Percentiles rank a stretch among this genome's conserved stretches.
phyloP scores from a whole-genome alignment of 2,888 invertebrate genomes.

The Notodonta dromedarius region DNA sequence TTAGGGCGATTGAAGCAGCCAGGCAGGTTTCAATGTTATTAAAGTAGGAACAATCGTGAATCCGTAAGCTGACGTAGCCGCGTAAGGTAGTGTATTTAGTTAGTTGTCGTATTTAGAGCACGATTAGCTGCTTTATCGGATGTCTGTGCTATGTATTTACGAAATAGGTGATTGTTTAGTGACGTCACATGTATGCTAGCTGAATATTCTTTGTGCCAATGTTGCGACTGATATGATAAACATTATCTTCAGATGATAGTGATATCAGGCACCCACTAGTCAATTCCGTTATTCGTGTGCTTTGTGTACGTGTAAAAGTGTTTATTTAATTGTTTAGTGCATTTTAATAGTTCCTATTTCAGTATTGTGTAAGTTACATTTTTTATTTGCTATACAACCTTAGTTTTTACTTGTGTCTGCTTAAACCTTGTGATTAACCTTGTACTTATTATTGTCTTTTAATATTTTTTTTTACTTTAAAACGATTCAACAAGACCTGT shows the following conservation, averaged over 20 bases:
- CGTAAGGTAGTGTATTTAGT: slow-evolving; percentile 34
- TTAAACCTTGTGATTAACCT: slow-evolving; percentile 32
- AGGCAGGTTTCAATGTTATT: slow-evolving; percentile 15
- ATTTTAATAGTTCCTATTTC: slow-evolving; percentile 24
- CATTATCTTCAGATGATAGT: slow-evolving; percentile 67
- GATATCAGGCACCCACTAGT: slow-evolving; percentile 54
- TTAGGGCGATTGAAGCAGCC: slow-evolving; percentile 29
- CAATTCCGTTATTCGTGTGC: slow-evolving; percentile 44
- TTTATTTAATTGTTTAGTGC: slow-evolving; percentile 35
- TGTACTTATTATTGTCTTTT: slow-evolving; percentile 17
- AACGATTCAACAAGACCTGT: neutral
- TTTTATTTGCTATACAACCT: slow-evolving; percentile 32
- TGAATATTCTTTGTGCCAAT: slow-evolving; percentile 67
- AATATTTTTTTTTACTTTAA: slow-evolving; percentile 16
- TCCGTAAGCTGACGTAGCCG: slow-evolving; percentile 50
- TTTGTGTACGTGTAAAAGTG: slow-evolving; percentile 38
- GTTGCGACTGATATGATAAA: slow-evolving; percentile 70
- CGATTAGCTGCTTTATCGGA: slow-evolving; percentile 50
- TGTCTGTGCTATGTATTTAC: slow-evolving; percentile 61
- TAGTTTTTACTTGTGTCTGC: slow-evolving; percentile 33
- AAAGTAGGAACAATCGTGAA: slow-evolving; percentile 24
- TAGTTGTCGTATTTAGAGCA: slow-evolving; percentile 53
- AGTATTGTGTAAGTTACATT: slow-evolving; percentile 39
- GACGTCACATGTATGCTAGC: slow-evolving; percentile 69
- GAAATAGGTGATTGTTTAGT: slow-evolving; percentile 62